phyloP scores from a whole-genome alignment of 1,140 invertebrate genomes.

The Odontomachus brunneus region DNA sequence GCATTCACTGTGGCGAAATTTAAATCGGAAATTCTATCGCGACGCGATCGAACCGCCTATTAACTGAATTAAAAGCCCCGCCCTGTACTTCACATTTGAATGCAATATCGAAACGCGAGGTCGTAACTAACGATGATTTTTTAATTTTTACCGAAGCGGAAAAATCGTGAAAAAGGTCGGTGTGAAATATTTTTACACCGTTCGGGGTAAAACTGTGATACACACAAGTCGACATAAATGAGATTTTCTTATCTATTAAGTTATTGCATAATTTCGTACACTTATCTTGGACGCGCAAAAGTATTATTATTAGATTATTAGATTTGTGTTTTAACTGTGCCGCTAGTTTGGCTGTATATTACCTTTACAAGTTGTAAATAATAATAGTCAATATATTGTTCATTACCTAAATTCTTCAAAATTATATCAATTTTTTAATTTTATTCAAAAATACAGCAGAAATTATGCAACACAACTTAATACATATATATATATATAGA shows the following conservation, averaged over 20 bases:
- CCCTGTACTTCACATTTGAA: background rate
- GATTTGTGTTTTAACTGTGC: too few relatives aligned
- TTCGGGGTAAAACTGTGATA: background rate
- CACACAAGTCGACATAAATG: slow-evolving; percentile 8
- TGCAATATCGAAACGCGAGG: background rate
- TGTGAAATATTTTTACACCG: background rate
- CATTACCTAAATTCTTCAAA: too few relatives aligned
- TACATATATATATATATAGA: too few relatives aligned
- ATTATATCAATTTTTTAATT: too few relatives aligned
- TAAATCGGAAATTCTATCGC: background rate
- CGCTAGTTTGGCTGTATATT: too few relatives aligned
- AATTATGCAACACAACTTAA: too few relatives aligned
- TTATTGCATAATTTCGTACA: too few relatives aligned
- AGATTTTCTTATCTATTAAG: background rate
- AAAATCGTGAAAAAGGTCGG: background rate
- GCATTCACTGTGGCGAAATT: background rate
- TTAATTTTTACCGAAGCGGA: slow-evolving; percentile 1
- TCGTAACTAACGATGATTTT: background rate
- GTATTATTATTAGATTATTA: too few relatives aligned
- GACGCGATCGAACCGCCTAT: background rate
- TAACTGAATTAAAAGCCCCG: slow-evolving; percentile 27
- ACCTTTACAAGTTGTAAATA: too few relatives aligned
- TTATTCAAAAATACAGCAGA: too few relatives aligned
- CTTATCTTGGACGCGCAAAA: too few relatives aligned
- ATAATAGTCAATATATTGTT: too few relatives aligned